Evolutionary conservation across 2,888 invertebrate species (phyloP), one percentile per base, ranked within the genome.

Genomic region (Antheraea yamamai): DNA sequence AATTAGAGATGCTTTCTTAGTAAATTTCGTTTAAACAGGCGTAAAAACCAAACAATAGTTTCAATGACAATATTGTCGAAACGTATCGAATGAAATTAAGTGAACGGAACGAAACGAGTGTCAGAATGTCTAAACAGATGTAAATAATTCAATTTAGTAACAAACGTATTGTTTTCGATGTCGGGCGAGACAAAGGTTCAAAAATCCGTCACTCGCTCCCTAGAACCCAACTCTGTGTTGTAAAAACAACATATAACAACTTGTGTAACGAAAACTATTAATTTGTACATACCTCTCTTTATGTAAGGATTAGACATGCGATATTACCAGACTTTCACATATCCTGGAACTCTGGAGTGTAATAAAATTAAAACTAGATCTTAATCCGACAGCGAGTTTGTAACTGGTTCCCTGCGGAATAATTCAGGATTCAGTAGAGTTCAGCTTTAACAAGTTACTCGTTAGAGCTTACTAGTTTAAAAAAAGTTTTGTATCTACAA

Each of bases 61-160:
- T 39, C 10, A 70, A 70, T 35, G 7, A 20, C 8, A 70, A 70
- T 6, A 39, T 18, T 39, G 0, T 23, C 4, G 23, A 39, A 70
- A 35, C 39, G 16, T 30, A 18, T 18, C 30, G 30, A 70, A 39
- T 4, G 7, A 70, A 70, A 39, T 70, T 20, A 35, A 39, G 39
- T 10, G 39, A 20, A 20, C 35, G 39, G 1, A 4, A 10, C 8
- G 12, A 18, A 68, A 68, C 14, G 30, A 68, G 35, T 35, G 66
- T 30, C 35, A 39, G 35, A 35, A 70, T 18, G 68, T 35, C 39
- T 39, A 70, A 70, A 70, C 68, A 70, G 68, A 70, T 39, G n/a
- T 39, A 70, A 70, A 70, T 70, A 70, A 39, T 39, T 70, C 18
- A 70, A 70, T 39, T 35, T 70, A 70, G 20, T 39, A 39, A 20